Conservation (phyloP, 1,140 invertebrate species). For the Drosophila pandora region DNA sequence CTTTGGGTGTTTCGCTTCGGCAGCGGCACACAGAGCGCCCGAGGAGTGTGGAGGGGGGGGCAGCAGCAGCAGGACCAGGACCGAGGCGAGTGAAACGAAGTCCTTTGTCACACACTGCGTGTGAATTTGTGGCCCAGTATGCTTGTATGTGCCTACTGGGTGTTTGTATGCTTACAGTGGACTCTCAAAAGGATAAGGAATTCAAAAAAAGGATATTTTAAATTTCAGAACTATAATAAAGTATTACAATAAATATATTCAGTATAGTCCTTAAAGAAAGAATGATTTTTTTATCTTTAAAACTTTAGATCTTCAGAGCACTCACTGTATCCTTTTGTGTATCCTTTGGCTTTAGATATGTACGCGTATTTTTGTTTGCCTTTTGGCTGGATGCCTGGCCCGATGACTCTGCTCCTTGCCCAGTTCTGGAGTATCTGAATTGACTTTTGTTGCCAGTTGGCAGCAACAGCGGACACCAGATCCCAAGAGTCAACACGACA, state of each 20-base stretch:
- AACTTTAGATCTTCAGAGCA: neutral
- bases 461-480: slow-evolving; percentile 34
- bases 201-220: too few relatives aligned
- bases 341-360: slow-evolving; percentile 56
- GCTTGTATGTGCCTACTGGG: slow-evolving; percentile 2
- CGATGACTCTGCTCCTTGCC: slow-evolving; percentile 10
- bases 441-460: slow-evolving; percentile 76
- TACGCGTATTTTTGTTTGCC: slow-evolving; percentile 63
- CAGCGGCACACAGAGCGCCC: slow-evolving; percentile 44
- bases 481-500: slow-evolving; percentile 60
- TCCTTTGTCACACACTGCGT: slow-evolving; percentile 81
- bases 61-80: neutral
- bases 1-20: slow-evolving; percentile 66
- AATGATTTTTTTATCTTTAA: neutral
- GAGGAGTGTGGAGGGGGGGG: slow-evolving; percentile 6
- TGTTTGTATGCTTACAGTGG: slow-evolving; percentile 25
- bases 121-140: slow-evolving; percentile 74
- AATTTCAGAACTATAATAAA: too few relatives aligned
- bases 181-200: neutral
- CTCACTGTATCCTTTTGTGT: slow-evolving; percentile 42
- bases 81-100: slow-evolving; percentile 26
- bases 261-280: too few relatives aligned
- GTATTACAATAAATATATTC: too few relatives aligned
- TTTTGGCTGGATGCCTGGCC: slow-evolving; percentile 60
- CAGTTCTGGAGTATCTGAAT: slow-evolving; percentile 53